These are phyloP conservation scores for Tetanocera ferruginea DNA, from an alignment of 2,888 invertebrate species.

Conservation along the genomic window DNA sequence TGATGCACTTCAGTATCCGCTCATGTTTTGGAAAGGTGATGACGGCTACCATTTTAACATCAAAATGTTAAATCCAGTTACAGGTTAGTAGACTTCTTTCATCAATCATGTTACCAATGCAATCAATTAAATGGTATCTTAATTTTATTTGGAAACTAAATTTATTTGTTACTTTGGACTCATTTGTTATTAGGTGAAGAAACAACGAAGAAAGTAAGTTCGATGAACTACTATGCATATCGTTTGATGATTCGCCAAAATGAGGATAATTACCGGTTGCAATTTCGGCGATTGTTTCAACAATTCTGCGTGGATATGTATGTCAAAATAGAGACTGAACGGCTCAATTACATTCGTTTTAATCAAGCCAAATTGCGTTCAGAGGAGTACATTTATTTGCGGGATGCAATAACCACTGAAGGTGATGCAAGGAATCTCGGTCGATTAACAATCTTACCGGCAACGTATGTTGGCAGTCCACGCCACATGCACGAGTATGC, in stretches of 20 bases:
- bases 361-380: constrained; percentile 22
- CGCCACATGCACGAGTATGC: constrained; percentile 39
- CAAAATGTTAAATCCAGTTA: constrained; percentile 38
- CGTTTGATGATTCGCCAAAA: constrained; percentile 37
- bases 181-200: constrained; percentile 38
- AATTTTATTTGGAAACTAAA: too few species aligned
- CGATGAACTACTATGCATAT: constrained; percentile 39
- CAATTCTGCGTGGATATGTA: constrained; percentile 18
- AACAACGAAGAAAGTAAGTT: constrained; percentile 14
- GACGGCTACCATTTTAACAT: constrained; percentile 41
- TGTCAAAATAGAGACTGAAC: constrained; percentile 14
- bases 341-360: background rate
- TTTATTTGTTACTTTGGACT: constrained; percentile 27
- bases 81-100: constrained; percentile 39
- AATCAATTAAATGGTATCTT: too few species aligned
- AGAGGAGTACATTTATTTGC: constrained; percentile 16
- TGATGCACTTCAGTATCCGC: constrained; percentile 35
- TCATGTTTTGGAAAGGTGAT: constrained; percentile 31
- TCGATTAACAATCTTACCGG: constrained; percentile 20
- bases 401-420: constrained; percentile 18
- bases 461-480: constrained; percentile 37
- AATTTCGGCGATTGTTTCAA: background rate
- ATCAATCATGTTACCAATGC: constrained; percentile 10
- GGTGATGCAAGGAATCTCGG: constrained; percentile 17
- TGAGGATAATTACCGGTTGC: background rate